Conservation (phyloP, 1,140 invertebrate genomes). For the Caenorhabditis briggsae region DNA sequence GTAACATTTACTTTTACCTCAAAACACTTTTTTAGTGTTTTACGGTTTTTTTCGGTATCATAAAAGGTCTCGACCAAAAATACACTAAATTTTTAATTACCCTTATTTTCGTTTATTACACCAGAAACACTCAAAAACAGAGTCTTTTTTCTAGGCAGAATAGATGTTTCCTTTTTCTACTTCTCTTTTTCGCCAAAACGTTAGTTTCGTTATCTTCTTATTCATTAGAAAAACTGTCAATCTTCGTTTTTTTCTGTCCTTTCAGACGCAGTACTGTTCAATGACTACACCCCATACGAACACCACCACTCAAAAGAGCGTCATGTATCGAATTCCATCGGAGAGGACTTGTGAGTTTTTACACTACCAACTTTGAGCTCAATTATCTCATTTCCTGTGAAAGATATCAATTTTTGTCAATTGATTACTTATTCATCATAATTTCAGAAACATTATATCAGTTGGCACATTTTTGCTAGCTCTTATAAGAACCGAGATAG, state of each 20-base stretch:
- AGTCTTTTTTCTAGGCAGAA: no score
- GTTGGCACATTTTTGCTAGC: no score
- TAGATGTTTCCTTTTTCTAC: not conserved
- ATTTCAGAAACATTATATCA: no score
- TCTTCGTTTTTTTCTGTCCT: not conserved
- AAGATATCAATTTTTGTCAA: no score
- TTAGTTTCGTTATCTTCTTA: no score
- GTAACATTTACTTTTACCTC: not conserved
- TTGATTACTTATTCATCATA: no score
- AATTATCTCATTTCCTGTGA: not conserved
- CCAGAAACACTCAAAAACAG: no score
- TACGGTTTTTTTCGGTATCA: not conserved
- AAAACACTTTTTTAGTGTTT: constrained; percentile 5
- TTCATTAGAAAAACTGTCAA: no score
- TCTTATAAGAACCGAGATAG: no score
- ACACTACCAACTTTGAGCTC: no score
- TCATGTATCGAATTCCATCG: constrained; percentile 12
- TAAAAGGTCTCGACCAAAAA: not conserved
- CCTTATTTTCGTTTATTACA: no score
- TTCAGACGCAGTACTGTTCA: not conserved
- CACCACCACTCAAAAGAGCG: not conserved
- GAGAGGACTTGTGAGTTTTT: constrained; percentile 31
- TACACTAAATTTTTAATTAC: not conserved
- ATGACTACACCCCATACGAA: not conserved
- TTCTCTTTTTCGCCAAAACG: not conserved